phyloP scores from a whole-genome alignment of 2,888 invertebrate genomes.

The Harmothoe impar region DNA sequence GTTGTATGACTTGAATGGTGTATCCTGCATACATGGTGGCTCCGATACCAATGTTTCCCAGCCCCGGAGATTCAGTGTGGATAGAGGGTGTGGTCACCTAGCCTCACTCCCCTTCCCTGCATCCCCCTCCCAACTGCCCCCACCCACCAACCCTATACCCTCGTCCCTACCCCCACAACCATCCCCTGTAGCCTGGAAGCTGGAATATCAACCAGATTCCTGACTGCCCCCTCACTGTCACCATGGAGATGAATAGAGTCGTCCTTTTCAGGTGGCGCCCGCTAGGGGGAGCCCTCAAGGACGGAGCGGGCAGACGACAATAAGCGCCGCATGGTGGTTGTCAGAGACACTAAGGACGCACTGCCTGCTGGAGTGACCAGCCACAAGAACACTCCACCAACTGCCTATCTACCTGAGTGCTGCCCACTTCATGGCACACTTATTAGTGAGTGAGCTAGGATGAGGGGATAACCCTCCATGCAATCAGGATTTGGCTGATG shows the following conservation, averaged over 20 bases:
- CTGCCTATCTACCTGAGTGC: constrained; percentile 9
- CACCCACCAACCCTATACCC: no score
- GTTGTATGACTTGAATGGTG: no score
- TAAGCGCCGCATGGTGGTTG: constrained; percentile 46
- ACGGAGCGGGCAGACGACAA: background rate
- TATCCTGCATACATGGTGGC: no score
- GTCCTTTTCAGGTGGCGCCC: constrained; percentile 50
- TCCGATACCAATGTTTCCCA: no score
- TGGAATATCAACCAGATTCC: background rate
- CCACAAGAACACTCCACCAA: background rate
- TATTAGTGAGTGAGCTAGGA: background rate
- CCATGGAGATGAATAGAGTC: constrained; percentile 49
- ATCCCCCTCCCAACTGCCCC: background rate
- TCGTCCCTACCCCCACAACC: no score
- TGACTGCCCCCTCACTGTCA: background rate
- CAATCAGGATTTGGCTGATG: no score
- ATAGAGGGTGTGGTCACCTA: background rate
- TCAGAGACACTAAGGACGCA: constrained; percentile 35
- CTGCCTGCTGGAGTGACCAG: background rate
- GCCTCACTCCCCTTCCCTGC: constrained; percentile 3
- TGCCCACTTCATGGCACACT: constrained; percentile 10
- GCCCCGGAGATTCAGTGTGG: no score
- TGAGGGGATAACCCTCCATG: background rate
- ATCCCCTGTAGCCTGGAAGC: background rate
- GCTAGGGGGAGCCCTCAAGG: constrained; percentile 24